Conservation (phyloP, 2,888 invertebrate species). For the Diaperis boleti region DNA sequence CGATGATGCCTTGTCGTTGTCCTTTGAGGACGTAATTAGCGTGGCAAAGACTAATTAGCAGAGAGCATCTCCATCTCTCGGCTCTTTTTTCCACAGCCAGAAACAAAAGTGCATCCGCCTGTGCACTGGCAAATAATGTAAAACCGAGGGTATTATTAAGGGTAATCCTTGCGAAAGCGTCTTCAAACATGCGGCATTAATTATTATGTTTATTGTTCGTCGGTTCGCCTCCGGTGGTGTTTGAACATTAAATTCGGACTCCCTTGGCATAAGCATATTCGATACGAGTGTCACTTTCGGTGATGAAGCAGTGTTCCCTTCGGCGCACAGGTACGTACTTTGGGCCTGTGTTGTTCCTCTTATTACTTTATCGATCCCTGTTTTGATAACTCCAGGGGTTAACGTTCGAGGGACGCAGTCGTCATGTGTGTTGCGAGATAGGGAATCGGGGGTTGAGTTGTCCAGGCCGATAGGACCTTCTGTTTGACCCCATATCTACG, state of each 20-base stretch:
- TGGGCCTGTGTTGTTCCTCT: constrained; percentile 4
- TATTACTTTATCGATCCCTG: constrained; percentile 20
- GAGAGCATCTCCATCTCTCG: constrained; percentile 44
- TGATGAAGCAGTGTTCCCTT: constrained; percentile 6
- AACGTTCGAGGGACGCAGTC: constrained; percentile 22
- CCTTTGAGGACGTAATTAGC: constrained; percentile 59
- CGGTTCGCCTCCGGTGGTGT: constrained; percentile 7
- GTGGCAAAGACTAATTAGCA: constrained; percentile 58
- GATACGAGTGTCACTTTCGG: constrained; percentile 14
- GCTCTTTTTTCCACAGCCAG: constrained; percentile 50
- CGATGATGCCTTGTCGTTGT: constrained; percentile 53
- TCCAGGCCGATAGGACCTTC: neutral
- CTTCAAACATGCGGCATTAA: constrained; percentile 41
- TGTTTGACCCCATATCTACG: neutral
- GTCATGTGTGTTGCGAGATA: constrained; percentile 6
- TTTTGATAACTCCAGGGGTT: constrained; percentile 17
- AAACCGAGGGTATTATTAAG: constrained; percentile 50
- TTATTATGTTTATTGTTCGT: constrained; percentile 39
- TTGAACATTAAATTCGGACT: constrained; percentile 26
- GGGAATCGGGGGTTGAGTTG: neutral
- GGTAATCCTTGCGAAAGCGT: constrained; percentile 44
- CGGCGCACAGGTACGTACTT: constrained; percentile 4
- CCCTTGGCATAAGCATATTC: constrained; percentile 9
- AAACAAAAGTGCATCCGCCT: constrained; percentile 50
- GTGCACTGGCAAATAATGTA: constrained; percentile 50